Base-by-base conservation (phyloP, 1,140 invertebrate species). In the Prorops nasuta region DNA sequence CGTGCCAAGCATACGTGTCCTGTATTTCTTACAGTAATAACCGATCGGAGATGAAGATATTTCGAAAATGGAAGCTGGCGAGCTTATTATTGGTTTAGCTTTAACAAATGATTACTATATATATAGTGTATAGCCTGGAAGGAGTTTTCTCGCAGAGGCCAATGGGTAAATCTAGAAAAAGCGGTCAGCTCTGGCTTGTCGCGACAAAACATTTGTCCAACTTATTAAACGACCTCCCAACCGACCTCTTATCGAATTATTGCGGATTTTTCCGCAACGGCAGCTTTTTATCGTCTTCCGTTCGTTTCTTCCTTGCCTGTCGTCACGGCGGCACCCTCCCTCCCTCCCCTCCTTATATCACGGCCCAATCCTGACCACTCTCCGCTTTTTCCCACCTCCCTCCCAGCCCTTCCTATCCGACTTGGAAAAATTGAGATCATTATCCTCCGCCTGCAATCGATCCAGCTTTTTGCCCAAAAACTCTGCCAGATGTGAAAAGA, bases 231-330 rank as follows among this genome's bases (percentile, higher is more conserved):
- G 38, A 40, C 24, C 17, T 14, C 20, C 19, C 20, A n/a, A n/a
- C 10, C 21, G 16, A 21, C n/a, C n/a, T 17, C n/a, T 51, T 40
- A 46, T 51, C 44, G 19, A 53, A 38, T 49, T 42, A 21, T 43
- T 43, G 12, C 34, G 19, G 14, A 38, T 49, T 43, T 36, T 52
- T 53, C 36, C 28, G 14, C 39, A 28, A 36, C 17, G 32, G 12
- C 38, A 38, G 20, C 34, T 35, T 42, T 34, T 9, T 20, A 45
- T 18, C 18, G 18, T n/a, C n/a, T 28, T 6, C 10, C 24, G 24
- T 28, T 10, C 10, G 4, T 4, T 10, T 28, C 4, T 28, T 28
- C 24, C 24, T 4, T 28, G 4, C 10, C 24, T 28, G 4, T 28
- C 24, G 24, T 28, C 24, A 6, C 24, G 24, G 4, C 24, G 24